Percentiles rank a stretch among this genome's conserved stretches.
Conservation (phyloP, 2,797 vertebrate genomes). For the Acipenser transmontanus region DNA sequence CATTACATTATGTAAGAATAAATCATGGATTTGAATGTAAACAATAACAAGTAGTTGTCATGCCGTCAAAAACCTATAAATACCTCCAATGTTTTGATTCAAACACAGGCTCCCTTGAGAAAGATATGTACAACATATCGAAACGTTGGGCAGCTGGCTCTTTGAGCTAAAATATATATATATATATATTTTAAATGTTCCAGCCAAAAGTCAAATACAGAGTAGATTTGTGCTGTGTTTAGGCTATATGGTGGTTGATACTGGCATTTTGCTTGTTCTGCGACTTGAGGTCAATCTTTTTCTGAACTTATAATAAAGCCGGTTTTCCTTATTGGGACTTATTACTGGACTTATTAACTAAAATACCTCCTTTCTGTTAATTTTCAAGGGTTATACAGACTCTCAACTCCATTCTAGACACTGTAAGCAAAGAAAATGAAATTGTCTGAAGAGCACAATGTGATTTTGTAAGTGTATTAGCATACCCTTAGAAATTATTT, state of each 20-base stretch:
- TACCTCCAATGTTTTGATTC: no score
- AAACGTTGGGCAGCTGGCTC: no score
- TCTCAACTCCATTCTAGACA: constrained; percentile 61
- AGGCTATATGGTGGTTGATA: constrained; percentile 56
- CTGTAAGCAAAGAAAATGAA: constrained; percentile 43
- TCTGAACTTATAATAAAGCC: not conserved
- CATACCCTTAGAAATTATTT: no score
- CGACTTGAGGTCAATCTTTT: constrained; percentile 57
- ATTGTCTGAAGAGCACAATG: constrained; percentile 43
- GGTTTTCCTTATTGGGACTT: no score
- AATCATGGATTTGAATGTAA: no score
- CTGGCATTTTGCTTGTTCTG: constrained; percentile 32
- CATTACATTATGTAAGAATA: no score
- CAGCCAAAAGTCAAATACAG: constrained; percentile 59
- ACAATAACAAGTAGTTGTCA: no score
- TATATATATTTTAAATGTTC: constrained; percentile 4
- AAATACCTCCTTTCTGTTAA: not conserved
- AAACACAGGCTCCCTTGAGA: no score
- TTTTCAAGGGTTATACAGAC: constrained; percentile 58
- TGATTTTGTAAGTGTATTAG: constrained; percentile 54
- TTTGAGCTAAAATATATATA: no score
- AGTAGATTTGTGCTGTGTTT: constrained; percentile 60
- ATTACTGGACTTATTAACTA: not conserved
- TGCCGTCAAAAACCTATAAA: no score
- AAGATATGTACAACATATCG: no score